Conservation (phyloP, 2,113 vertebrate species). For the Fregata magnificens region DNA sequence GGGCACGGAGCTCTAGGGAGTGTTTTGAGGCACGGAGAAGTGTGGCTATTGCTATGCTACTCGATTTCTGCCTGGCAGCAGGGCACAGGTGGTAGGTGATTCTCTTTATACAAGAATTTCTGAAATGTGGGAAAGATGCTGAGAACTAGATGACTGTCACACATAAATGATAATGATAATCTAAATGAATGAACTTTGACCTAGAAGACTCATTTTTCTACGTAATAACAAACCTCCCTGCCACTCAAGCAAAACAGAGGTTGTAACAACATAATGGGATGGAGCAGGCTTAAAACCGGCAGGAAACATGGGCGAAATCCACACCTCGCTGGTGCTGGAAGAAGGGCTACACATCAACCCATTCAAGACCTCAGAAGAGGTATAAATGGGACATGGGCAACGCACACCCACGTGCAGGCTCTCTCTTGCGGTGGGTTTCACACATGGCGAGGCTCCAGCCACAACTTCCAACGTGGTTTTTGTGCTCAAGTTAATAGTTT, state of each 20-base stretch:
- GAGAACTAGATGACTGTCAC: background rate
- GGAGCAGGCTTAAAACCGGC: background rate
- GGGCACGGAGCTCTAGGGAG: background rate
- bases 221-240: background rate
- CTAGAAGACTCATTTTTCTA: background rate
- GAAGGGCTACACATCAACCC: background rate
- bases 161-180: background rate
- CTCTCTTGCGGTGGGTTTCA: background rate
- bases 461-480: background rate
- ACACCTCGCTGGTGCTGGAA: background rate
- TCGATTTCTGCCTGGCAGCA: background rate
- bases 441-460: background rate
- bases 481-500: background rate
- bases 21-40: rapidly evolving
- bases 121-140: background rate
- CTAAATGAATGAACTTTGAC: background rate
- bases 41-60: background rate
- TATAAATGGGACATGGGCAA: rapidly evolving
- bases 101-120: background rate
- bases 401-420: rapidly evolving
- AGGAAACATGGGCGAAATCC: background rate
- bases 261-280: background rate
- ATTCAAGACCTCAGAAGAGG: too few relatives aligned
- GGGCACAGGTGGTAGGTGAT: too few relatives aligned
- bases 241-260: background rate